A percentile compares a stretch with the other conserved stretches of the same genome.
phyloP scores from a whole-genome alignment of 2,797 vertebrate species.

The Chelon auratus region DNA sequence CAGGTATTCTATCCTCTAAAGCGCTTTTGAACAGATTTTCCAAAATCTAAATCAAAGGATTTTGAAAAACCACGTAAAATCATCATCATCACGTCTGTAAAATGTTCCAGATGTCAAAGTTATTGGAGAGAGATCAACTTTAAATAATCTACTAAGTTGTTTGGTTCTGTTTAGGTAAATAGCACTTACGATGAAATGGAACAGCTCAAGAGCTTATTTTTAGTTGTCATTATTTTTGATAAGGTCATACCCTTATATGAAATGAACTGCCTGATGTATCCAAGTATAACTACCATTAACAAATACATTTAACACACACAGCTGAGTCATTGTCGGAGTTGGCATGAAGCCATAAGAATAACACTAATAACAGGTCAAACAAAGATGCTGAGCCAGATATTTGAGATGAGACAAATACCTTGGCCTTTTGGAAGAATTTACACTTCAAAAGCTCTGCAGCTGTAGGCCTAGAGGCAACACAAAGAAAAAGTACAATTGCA shows the following conservation, averaged over 20 bases:
- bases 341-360: slow-evolving; percentile 6
- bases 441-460: slow-evolving; percentile 99
- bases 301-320: not conserved
- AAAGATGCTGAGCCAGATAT: slow-evolving; percentile 23
- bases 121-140: not conserved
- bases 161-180: no score
- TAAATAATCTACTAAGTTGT: not conserved
- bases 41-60: not conserved
- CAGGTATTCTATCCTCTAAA: no score
- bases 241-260: not conserved
- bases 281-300: not conserved
- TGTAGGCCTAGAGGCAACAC: slow-evolving; percentile 90
- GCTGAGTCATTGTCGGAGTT: not conserved
- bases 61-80: not conserved
- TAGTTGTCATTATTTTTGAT: not conserved
- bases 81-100: not conserved
- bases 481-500: slow-evolving; percentile 43
- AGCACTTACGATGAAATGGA: no score
- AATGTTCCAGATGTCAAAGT: no score
- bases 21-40: not conserved
- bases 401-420: slow-evolving; percentile 87
- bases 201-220: no score
- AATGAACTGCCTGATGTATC: not conserved
- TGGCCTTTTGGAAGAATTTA: slow-evolving; percentile 99
- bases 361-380: slow-evolving; percentile 24